Evolutionary conservation across 2,797 vertebrate species (phyloP).

Genomic region (Adelosebastes latens): DNA sequence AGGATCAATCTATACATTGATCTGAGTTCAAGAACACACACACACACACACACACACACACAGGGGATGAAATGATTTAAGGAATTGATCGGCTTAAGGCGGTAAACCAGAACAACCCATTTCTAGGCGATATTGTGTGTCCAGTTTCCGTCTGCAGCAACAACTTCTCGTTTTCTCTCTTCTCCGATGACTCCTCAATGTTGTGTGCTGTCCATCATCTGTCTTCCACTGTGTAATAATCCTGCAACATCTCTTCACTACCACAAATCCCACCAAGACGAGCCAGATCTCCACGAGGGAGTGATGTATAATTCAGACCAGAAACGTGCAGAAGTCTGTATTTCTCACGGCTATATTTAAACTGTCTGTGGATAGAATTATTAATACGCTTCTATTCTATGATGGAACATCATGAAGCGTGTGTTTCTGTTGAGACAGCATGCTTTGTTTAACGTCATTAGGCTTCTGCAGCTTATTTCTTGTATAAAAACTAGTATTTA

Average conservation of each 20-base stretch:
- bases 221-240: background rate
- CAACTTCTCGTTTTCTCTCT: too few species aligned
- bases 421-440: background rate
- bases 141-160: too few species aligned
- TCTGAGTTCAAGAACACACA: background rate
- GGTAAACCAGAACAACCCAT: background rate
- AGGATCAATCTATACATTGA: conserved; percentile 46
- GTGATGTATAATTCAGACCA: background rate
- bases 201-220: background rate
- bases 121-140: background rate
- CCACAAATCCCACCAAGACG: background rate
- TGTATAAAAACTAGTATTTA: background rate
- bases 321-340: background rate
- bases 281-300: background rate
- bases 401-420: background rate
- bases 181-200: background rate
- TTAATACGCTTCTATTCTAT: too few species aligned
- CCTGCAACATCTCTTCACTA: background rate
- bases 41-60: background rate
- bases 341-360: background rate
- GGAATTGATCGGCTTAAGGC: background rate
- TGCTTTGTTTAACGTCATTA: background rate
- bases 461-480: background rate
- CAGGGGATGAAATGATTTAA: background rate
- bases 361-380: background rate